phyloP scores from a whole-genome alignment of 2,113 vertebrate species.

The Seriola aureovittata region DNA sequence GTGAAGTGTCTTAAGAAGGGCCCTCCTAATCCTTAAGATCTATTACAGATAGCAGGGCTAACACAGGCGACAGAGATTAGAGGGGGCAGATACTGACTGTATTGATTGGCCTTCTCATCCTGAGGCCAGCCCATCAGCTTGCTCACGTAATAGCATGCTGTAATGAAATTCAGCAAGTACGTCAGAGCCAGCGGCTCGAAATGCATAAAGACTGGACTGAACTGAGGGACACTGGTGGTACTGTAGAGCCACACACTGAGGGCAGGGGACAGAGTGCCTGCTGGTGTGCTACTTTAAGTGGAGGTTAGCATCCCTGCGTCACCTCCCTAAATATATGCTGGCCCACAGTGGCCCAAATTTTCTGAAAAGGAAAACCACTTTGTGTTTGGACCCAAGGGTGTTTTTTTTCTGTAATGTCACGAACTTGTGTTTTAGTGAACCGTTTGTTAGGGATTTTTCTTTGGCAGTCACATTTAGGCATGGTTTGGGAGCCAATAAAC shows the following conservation, averaged over 20 bases:
- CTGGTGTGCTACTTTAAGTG: constrained; percentile 58
- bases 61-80: constrained; percentile 86
- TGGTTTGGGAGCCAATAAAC: constrained; percentile 48
- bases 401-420: constrained; percentile 55
- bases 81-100: constrained; percentile 84
- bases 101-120: constrained; percentile 85
- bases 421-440: constrained; percentile 56
- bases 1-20: constrained; percentile 81
- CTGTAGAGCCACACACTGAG: constrained; percentile 26
- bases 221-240: constrained; percentile 43
- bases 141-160: constrained; percentile 78
- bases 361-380: constrained; percentile 40
- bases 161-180: constrained; percentile 83
- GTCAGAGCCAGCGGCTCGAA: constrained; percentile 70
- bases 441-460: constrained; percentile 60
- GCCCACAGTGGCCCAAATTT: constrained; percentile 24
- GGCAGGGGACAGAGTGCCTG: constrained; percentile 19
- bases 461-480: constrained; percentile 52
- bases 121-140: constrained; percentile 70
- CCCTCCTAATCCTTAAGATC: constrained; percentile 85
- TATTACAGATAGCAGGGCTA: constrained; percentile 86
- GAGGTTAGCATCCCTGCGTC: constrained; percentile 36
- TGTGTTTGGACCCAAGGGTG: constrained; percentile 31
- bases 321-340: constrained; percentile 35
- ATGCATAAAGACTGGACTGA: constrained; percentile 63